Conservation (phyloP, 2,797 vertebrate genomes). For the Gobio occitaniae region DNA sequence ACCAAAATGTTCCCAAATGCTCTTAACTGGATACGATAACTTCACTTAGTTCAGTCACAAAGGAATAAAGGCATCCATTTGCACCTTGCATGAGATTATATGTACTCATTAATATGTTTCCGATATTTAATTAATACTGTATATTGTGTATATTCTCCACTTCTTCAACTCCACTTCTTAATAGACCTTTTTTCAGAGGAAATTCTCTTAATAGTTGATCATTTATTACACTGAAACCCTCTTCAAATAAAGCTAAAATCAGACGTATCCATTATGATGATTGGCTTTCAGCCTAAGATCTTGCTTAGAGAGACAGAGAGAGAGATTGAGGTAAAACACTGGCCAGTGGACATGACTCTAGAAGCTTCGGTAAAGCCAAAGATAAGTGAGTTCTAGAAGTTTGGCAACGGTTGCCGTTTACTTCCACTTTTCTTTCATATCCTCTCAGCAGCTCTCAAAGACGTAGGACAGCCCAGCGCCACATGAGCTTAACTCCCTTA, state of each 20-base stretch:
- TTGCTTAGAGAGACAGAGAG: constrained; percentile 49
- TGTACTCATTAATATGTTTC: constrained; percentile 44
- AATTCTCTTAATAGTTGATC: constrained; percentile 52
- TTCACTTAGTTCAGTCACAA: constrained; percentile 37
- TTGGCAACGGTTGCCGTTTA: constrained; percentile 57
- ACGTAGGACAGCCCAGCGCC: constrained; percentile 51
- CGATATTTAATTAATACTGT: constrained; percentile 41
- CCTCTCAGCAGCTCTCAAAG: constrained; percentile 58
- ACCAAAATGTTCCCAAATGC: constrained; percentile 53
- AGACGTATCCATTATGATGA: constrained; percentile 42
- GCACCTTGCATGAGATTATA: constrained; percentile 18
- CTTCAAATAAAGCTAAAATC: constrained; percentile 52
- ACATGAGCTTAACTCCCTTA: constrained; percentile 46
- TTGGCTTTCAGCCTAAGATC: constrained; percentile 44
- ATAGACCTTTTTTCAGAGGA: constrained; percentile 39
- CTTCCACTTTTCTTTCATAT: constrained; percentile 62
- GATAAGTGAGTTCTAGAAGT: constrained; percentile 60
- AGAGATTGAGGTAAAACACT: constrained; percentile 45
- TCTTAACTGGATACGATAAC: constrained; percentile 26
- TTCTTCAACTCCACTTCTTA: constrained; percentile 41
- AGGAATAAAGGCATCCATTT: constrained; percentile 29
- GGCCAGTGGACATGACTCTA: constrained; percentile 54
- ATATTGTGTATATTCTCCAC: constrained; percentile 36
- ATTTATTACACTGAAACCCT: constrained; percentile 46
- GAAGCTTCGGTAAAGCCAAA: constrained; percentile 52